Evolutionary conservation across 2,888 invertebrate genomes (phyloP), one percentile per base, ranked within the genome.

Genomic region (Zygaena filipendulae): DNA sequence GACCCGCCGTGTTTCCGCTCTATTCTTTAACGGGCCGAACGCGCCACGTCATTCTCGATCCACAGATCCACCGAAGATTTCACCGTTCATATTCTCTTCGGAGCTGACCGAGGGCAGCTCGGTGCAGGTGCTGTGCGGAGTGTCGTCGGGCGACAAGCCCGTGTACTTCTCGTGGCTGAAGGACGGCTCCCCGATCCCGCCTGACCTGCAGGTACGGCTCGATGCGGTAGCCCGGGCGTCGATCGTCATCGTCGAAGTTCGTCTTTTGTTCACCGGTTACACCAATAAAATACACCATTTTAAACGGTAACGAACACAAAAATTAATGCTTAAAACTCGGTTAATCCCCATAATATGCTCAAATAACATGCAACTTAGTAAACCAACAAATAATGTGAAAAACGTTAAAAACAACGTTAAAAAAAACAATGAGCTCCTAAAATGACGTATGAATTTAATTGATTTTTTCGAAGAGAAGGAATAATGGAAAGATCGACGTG

Each of bases 51-150:
- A 18, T n/a, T n/a, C n/a, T n/a, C n/a, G n/a, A n/a, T n/a, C n/a
- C n/a, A n/a, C 55, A 86, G 86, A 84, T 74, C 92, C 92, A 3
- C 93, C 93, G n/a, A 87, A 91, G 47, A 87, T 93, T 55, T 91
- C 92, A 42, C 88, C 92, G 16, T 93, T 95, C 64, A 85, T 84
- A 29, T 94, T 95, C 59, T 91, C 93, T 0, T 83, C 87, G 45
- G 90, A 89, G 56, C 80, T 92, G 29, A 88, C 90, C 56, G 88
- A 93, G 70, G 89, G 91, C 42, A 88, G 92, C 56, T 77, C 92
- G 28, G 89, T 87, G 39, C 88, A 92, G 59, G 88, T 92, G 31
- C 86, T 92, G 6, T 91, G 91, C 59, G 87, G 87, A 25, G 87
- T 91, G 32, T 88, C 87, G 30, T 81, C 86, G 7, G 87, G 87